These are phyloP conservation scores for human (Homo sapiens) DNA, from an alignment of 2,113 vertebrate species.

Conservation along the genomic window GRCh38 chr3:80928001-80928500, in stretches of 20 bases:
- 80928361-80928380: neutral
- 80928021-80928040: neutral
- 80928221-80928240: neutral
- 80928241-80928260: neutral
- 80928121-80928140: neutral
- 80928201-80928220: constrained; percentile 10
- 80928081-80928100: neutral
- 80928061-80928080: neutral
- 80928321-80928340: constrained; percentile 9
- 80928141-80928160: neutral
- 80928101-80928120: neutral
- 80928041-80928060: neutral
- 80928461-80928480: neutral
- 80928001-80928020: neutral
- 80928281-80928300: neutral
- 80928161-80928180: neutral
- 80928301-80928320: neutral
- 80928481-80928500: neutral
- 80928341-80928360: constrained; percentile 16
- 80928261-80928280: neutral
- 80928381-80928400: neutral
- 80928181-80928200: neutral
- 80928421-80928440: neutral
- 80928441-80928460: constrained; percentile 23
- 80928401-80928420: neutral